Evolutionary conservation across 2,113 vertebrate genomes (phyloP), one percentile per base, ranked within the genome.

Genomic region (Phalacrocorax aristotelis): DNA sequence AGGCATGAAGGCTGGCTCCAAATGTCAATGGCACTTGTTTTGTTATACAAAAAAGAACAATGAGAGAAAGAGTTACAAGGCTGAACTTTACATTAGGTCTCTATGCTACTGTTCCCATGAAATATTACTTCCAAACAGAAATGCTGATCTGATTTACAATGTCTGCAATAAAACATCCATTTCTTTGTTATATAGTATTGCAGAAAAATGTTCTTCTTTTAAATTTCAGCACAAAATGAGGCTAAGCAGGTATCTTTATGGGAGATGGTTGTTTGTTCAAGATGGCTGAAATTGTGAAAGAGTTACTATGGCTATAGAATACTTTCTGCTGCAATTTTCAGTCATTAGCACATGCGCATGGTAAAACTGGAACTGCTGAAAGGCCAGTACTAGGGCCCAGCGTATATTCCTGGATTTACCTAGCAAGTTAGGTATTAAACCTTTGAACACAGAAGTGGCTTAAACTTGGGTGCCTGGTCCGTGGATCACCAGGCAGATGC

Each of bases 11-110:
- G 38, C 71, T 83, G 66, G 83, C 72, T 95, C 38, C 72, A 95
- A 96, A 70, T 90, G 89, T 80, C 87, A 91, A n/a, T 46, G 81
- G 93, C 95, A 98, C 76, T 95, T 98, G 93, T 94, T 97, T 95
- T 76, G 52, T 84, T 88, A 70, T 70, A 90, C 78, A 68, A 87
- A 86, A 94, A 89, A 52, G 60, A 83, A 76, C 81, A 76, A 76
- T 15, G 32, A 66, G 51, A 86, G 77, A 84, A 93, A 90, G 82
- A 86, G 91, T 90, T 91, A 93, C 36, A 95, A 96, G 48, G 12
- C 34, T 89, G 75, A 91, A 74, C 34, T 91, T 94, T 94, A 93
- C 62, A 75, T 6, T 52, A 90, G 62, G 25, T 74, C 68, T 94
- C 9, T 87, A 16, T 82, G 46, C 69, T 96, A 90, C 83, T 94